Base-by-base conservation (phyloP, 1,140 invertebrate species). In the Lepidurus arcticus region DNA sequence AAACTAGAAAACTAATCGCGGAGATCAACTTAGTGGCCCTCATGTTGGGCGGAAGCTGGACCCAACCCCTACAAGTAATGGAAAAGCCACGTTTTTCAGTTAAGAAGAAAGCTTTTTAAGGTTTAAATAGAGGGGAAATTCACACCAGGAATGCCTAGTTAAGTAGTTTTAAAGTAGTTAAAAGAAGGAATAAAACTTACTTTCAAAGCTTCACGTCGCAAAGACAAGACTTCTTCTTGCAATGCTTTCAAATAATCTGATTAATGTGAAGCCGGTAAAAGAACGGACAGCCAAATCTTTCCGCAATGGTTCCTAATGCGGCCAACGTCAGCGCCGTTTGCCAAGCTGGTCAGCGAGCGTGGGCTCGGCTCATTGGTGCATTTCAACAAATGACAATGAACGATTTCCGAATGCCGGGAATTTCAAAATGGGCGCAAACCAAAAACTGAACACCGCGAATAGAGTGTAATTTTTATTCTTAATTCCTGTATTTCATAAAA, bases 401-500 rank as follows among this genome's bases (percentile, higher is more conserved):
- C 6, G n/a, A 5, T n/a, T n/a, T 7, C 53, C 21, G 0, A 13
- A 16, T 7, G 16, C 53, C 53, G 53, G 53, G 21, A 65, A 65
- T 65, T 65, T 65, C 53, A 65, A 65, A 47, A 47, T 47, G 2
- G 5, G 5, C 45, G 16, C 45, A 16, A 47, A 47, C 10, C 10
- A 11, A 16, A 7, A 47, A 47, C 16, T 65, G 1, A 65, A 65
- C 16, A 65, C 53, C 16, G 21, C 16, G 21, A 16, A 1, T 7
- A 65, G 34, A 4, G 34, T 34, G 34, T 34, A 3, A 34, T 34
- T 65, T 47, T 65, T 65, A 65, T 16, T 65, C 53, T 65, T 16
- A 65, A 65, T 79, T 86, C 82, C 43, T 87, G 86, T 1, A 89
- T 87, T n/a, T 84, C 83, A 78, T 87, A 87, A 78, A 93, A 90